Conservation (phyloP, 2,797 vertebrate species). For the Semaprochilodus insignis region DNA sequence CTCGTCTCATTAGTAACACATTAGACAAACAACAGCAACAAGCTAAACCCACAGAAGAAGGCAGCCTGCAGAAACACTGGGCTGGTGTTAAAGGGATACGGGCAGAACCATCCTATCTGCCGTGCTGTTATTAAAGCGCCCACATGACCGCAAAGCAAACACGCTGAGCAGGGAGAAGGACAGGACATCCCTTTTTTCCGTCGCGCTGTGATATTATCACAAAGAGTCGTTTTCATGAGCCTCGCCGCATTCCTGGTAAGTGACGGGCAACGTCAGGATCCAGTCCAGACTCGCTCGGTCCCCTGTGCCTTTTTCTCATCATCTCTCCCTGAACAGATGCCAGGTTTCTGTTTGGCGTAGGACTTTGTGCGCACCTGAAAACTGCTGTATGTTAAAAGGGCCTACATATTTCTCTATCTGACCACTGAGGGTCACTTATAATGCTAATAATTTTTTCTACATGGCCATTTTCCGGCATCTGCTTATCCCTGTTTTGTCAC, state of each 20-base stretch:
- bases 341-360: not conserved
- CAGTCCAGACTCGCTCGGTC: slow-evolving; percentile 66
- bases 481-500: no score
- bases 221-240: slow-evolving; percentile 58
- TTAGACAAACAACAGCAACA: no score
- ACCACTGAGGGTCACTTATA: no score
- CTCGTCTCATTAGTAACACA: no score
- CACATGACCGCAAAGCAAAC: not conserved
- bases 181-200: slow-evolving; percentile 71
- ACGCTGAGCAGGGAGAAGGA: slow-evolving; percentile 1
- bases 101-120: not conserved
- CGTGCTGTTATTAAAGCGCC: slow-evolving; percentile 37
- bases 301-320: slow-evolving; percentile 51
- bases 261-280: slow-evolving; percentile 72
- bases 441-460: no score
- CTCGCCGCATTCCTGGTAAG: slow-evolving; percentile 75
- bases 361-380: not conserved
- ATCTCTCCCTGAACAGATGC: not conserved
- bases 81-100: not conserved
- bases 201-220: slow-evolving; percentile 73
- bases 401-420: no score
- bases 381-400: no score
- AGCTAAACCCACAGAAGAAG: no score
- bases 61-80: no score
- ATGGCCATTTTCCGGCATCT: no score